Evolutionary conservation across 2,797 vertebrate species (phyloP), one percentile per base, ranked within the genome.

Genomic region (Galago senegalensis): DNA sequence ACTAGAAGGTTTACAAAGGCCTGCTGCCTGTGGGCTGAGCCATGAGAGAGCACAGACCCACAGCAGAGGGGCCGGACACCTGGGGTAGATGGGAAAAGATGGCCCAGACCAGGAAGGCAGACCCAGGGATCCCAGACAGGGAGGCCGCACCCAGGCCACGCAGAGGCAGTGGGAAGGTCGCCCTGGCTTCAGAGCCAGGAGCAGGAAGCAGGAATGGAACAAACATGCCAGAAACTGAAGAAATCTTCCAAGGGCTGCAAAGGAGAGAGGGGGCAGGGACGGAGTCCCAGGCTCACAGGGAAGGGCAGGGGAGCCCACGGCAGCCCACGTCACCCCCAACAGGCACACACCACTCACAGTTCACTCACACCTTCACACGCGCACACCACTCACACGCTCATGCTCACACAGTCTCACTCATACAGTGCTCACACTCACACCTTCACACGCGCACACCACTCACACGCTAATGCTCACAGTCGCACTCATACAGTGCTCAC

Each of bases 51-150:
- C 2, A 14, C 11, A 21, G 29, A 49, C 49, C 18, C 31, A 20
- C 8, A 9, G 70, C 27, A 37, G 37, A 75, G 20, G 21, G 40
- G 25, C 7, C 3, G 20, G 34, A 21, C 13, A 11, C 0, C 0
- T 29, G 31, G 10, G 4, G 43, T 9, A 12, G 3, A 18, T 9
- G 16, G 25, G 72, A 34, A 67, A 73, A 70, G 31, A 31, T 2
- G 37, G 70, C 61, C 2, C 18, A 16, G 75, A 61, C 13, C 4
- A 1, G 67, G 13, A 3, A 40, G 56, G 9, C 8, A 2, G n/a
- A 5, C 18, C 11, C 2, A 3, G 56, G n/a, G 12, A 2, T 5
- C 53, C 9, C 82, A 20, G 46, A 46, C 0, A 7, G 10, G 16
- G 29, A 34, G 49, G 53, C 53, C 20, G 2, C 56, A 31, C 37